Evolutionary conservation across 2,888 invertebrate genomes (phyloP), one percentile per base, ranked within the genome.

Genomic region (Dicycla oo): DNA sequence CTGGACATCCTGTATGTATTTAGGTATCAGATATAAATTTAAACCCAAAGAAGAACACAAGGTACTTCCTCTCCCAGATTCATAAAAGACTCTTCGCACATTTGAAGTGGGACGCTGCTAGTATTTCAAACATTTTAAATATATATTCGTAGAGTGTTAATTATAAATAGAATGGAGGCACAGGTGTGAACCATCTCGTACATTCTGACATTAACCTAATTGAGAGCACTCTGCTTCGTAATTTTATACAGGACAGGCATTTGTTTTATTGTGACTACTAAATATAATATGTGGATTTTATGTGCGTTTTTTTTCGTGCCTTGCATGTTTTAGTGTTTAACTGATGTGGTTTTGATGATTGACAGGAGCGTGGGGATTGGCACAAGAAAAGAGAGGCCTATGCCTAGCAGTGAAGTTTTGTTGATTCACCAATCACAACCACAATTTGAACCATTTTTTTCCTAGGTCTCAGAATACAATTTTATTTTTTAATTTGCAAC

Each of bases 141-240:
- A 66, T 76, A 68, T 67, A 61, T 75, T 69, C 49, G 47, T 58
- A 64, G 51, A 62, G 62, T 69, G 62, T 71, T 69, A 65, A 51
- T 69, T 87, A 80, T 80, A 75, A 79, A 86, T 87, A 87, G 86
- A 76, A 68, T 18, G 65, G 11, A 68, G 53, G 78, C 79, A 73
- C 86, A 87, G 88, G 87, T 87, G 88, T 62, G 58, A 73, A 77
- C 65, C 65, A 75, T 86, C 80, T 77, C 68, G 53, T 63, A 60
- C 47, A 58, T 56, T 67, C 71, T 64, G 74, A 67, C 85, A 76
- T 81, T 80, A 81, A 78, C 78, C 86, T 74, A 86, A 86, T 86
- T 80, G 79, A 69, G 79, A 79, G 70, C 84, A 78, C 84, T 84
- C 67, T 66, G 67, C 58, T 56, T 11, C 53, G 69, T 60, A 68